Evolutionary conservation across 2,888 invertebrate genomes (phyloP), one percentile per base, ranked within the genome.

Genomic region (Drosophila anomalata): DNA sequence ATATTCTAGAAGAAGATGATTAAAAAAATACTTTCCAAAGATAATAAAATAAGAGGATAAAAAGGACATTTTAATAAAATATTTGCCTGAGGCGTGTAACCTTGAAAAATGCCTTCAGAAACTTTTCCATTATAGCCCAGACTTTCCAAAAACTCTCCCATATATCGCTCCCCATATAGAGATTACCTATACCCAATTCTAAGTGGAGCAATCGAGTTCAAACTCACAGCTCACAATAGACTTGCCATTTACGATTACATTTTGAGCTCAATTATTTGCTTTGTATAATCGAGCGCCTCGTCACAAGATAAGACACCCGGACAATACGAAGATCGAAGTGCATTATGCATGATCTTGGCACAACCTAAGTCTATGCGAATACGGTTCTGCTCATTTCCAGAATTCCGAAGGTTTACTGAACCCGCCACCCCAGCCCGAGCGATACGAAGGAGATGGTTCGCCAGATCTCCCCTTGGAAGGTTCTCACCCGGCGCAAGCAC

Each of bases 401-500:
- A 62, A 62, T 62, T 26, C 7, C 2, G 12, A 2, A 41, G 48
- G 87, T 80, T 83, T 68, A 73, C 36, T 72, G 76, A 87, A 76
- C 78, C 62, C 12, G 11, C 46, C 24, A 6, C 14, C 9, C 22
- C 22, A 24, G 29, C 14, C 42, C 29, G 20, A 51, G 44, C 11
- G 52, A 54, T 39, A 52, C 41, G 41, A 11, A 31, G 46, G 29
- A 31, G 22, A 91, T 90, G 89, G 83, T 89, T 33, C 78, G 78
- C 44, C 81, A 88, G 47, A 47, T 85, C 42, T 89, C 89, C 44
- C 91, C 89, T 60, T 92, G 92, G 92, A 90, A 90, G 75, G 90
- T 90, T 17, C 74, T 92, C 44, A 91, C 91, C 5, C 83, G 92
- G 8, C 89, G 91, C 65, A 92, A 92, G 77, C 72, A 76, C 9